Evolutionary conservation across 2,888 invertebrate genomes (phyloP).

Genomic region (Leptopilina myrica): DNA sequence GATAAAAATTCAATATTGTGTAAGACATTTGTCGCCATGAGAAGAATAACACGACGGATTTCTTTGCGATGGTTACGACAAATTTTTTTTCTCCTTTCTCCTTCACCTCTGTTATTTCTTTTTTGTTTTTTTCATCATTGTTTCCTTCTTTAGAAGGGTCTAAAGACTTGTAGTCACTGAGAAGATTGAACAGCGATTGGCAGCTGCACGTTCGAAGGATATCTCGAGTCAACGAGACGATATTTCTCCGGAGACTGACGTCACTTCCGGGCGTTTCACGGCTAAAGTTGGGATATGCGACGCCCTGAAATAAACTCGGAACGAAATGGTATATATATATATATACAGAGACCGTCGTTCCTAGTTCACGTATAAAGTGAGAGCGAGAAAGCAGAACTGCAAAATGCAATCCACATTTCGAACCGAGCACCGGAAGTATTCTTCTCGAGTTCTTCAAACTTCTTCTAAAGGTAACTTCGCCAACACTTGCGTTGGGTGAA

Average conservation of each 20-base stretch:
- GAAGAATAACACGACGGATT: conserved; percentile 23
- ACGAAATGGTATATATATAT: conserved; percentile 33
- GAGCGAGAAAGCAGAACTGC: conserved; percentile 37
- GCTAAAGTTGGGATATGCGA: conserved; percentile 47
- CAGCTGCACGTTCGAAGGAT: conserved; percentile 29
- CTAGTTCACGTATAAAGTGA: conserved; percentile 3
- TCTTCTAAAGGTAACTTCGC: conserved; percentile 31
- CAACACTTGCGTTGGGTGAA: conserved; percentile 26
- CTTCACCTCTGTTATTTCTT: not conserved
- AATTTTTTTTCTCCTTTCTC: not conserved
- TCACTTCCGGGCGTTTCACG: conserved; percentile 47
- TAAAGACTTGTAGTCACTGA: conserved; percentile 33
- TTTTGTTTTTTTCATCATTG: conserved; percentile 11
- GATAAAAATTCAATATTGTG: conserved; percentile 22
- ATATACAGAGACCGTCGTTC: conserved; percentile 15
- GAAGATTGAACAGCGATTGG: conserved; percentile 39
- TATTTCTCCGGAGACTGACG: conserved; percentile 42
- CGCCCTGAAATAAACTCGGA: conserved; percentile 42
- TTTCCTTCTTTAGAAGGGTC: conserved; percentile 22
- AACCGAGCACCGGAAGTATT: conserved; percentile 41
- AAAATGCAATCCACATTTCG: conserved; percentile 45
- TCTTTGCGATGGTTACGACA: too few relatives aligned
- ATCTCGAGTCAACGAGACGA: conserved; percentile 40
- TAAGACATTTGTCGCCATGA: conserved; percentile 15
- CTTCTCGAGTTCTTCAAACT: conserved; percentile 44